Percentiles rank a stretch among this genome's conserved stretches.
phyloP scores from a whole-genome alignment of 2,888 invertebrate species.

The Pseudococcus longispinus region DNA sequence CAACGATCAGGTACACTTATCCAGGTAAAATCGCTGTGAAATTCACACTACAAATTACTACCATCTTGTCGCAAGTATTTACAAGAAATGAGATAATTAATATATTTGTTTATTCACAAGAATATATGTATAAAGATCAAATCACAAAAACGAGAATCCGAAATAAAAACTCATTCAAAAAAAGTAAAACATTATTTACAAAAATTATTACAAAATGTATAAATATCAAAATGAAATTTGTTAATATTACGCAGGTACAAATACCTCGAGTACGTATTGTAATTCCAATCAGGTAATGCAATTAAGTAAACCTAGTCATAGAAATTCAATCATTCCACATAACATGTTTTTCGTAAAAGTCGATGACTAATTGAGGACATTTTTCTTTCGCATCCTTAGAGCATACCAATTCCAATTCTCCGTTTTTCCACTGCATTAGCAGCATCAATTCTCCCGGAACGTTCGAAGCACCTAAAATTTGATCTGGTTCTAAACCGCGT shows the following conservation, averaged over 20 bases:
- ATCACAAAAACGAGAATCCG: background rate
- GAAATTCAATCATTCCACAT: slow-evolving; percentile 36
- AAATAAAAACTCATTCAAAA: background rate
- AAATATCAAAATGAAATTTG: background rate
- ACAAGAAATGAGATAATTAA: too few relatives aligned
- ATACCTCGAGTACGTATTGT: background rate
- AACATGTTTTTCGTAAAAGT: slow-evolving; percentile 48
- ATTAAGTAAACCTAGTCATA: background rate
- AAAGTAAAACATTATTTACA: background rate
- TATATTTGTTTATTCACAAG: background rate
- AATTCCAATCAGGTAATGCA: background rate
- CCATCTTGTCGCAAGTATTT: too few relatives aligned
- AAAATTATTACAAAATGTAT: too few relatives aligned
- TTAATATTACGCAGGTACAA: background rate
- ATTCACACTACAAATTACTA: too few relatives aligned
- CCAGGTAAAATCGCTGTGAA: too few relatives aligned
- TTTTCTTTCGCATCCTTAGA: slow-evolving; percentile 45
- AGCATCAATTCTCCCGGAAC: slow-evolving; percentile 36
- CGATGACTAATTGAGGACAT: slow-evolving; percentile 43
- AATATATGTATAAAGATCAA: background rate
- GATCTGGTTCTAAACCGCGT: slow-evolving; percentile 33
- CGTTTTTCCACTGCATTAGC: slow-evolving; percentile 42
- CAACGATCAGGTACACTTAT: too few relatives aligned
- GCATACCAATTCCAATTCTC: slow-evolving; percentile 9
- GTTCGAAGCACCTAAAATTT: slow-evolving; percentile 36